Percentiles rank a stretch among this genome's conserved stretches.
These are phyloP conservation scores for Andricus quercusramuli DNA, from an alignment of 2,888 invertebrate species.

Conservation along the genomic window DNA sequence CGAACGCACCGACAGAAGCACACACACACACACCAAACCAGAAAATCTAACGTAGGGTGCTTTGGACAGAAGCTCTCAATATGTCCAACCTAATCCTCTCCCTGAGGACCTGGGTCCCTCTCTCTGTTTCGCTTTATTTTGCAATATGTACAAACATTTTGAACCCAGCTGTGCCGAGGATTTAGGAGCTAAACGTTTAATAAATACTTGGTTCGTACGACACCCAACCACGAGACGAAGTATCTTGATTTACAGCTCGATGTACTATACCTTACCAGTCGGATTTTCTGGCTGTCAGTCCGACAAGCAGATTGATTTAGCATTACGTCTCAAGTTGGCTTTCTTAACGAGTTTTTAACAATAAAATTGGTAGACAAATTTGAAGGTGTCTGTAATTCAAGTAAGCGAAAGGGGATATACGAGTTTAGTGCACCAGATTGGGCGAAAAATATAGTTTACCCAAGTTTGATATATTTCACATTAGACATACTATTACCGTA, in stretches of 20 bases:
- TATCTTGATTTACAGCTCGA: slow-evolving; percentile 63
- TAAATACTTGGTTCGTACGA: slow-evolving; percentile 64
- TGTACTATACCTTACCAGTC: slow-evolving; percentile 65
- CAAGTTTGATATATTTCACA: too few species aligned
- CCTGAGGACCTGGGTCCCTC: slow-evolving; percentile 62
- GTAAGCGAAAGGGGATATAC: too few species aligned
- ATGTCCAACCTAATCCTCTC: slow-evolving; percentile 73
- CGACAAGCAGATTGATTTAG: background rate
- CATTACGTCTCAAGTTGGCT: background rate
- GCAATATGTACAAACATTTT: slow-evolving; percentile 73
- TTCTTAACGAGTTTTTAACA: background rate
- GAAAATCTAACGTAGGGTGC: slow-evolving; percentile 55
- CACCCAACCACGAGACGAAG: slow-evolving; percentile 42
- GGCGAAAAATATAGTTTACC: too few species aligned
- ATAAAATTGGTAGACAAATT: background rate
- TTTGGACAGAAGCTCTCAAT: slow-evolving; percentile 70
- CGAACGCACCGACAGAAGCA: slow-evolving; percentile 35
- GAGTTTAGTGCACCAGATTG: too few species aligned
- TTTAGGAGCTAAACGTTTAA: slow-evolving; percentile 76
- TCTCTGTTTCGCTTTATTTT: slow-evolving; percentile 64
- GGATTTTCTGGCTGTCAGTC: slow-evolving; percentile 53
- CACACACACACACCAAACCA: slow-evolving; percentile 4
- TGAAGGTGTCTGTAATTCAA: background rate
- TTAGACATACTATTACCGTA: too few species aligned
- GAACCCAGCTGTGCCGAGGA: slow-evolving; percentile 74